Evolutionary conservation across 2,797 vertebrate species (phyloP), one percentile per base, ranked within the genome.

Genomic region (Eutrigla gurnardus): DNA sequence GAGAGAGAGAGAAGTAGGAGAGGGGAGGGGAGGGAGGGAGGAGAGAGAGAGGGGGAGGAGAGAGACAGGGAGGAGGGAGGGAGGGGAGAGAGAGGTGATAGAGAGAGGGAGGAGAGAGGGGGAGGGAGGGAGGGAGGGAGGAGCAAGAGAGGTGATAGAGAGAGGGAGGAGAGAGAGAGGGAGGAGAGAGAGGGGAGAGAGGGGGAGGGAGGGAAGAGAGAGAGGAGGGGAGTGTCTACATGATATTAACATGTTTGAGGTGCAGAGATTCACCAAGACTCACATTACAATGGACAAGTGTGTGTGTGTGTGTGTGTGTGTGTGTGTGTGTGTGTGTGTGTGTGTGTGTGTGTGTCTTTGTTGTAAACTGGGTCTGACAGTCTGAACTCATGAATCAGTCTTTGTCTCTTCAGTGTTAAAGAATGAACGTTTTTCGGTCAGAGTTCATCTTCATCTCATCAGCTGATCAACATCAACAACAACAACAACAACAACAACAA

Each of bases 371-470:
- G 85, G 72, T 69, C 82, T 3, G 59, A 73, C 45, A 52, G 67
- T 70, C 80, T 85, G 80, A 76, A 76, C 87, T 74, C 76, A 89
- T 88, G 83, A 78, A 53, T 72, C 74, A 55, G 71, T 79, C 73
- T 84, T 91, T 91, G 75, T 71, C 64, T 77, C 55, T 59, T 63
- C 43, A 61, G 17, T 6, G 49, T 42, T 67, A 52, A 46, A 64
- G 59, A 69, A 15, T n/a, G 39, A 49, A 60, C 45, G 57, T 62
- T 2, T 40, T 14, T 40, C 57, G 40, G 75, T 61, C 50, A 57
- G 18, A 33, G 32, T 72, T 78, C 72, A 78, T 71, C 71, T 45
- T 14, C 57, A 12, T 66, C 25, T 60, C 58, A 60, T 6, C 39
- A 42, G 39, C 58, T 35, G 52, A 54, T 2, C 54, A 12, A 46